Evolutionary conservation across 1,140 invertebrate species (phyloP).

Genomic region (Drosophila lini): DNA sequence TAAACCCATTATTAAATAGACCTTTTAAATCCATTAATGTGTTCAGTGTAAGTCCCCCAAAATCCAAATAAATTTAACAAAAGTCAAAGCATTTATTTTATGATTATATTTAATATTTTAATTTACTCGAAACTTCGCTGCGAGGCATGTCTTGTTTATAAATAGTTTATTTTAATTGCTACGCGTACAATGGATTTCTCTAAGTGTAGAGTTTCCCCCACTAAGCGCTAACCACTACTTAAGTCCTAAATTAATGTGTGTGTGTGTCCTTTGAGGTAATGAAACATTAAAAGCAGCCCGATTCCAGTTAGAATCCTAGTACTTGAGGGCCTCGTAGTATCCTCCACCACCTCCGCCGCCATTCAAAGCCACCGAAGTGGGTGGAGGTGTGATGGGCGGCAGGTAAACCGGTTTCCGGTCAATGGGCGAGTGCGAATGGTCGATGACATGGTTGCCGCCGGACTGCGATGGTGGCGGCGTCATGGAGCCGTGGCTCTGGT

Average conservation of each 20-base stretch:
- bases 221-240: constrained; percentile 60
- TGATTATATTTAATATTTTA: constrained; percentile 10
- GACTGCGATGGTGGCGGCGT: constrained; percentile 72
- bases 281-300: constrained; percentile 3
- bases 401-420: constrained; percentile 80
- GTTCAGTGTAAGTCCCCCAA: background rate
- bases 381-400: constrained; percentile 72
- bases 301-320: constrained; percentile 17
- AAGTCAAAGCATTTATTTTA: background rate
- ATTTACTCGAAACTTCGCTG: constrained; percentile 9
- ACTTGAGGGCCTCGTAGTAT: constrained; percentile 79
- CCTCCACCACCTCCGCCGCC: constrained; percentile 36
- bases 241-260: constrained; percentile 41
- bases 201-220: constrained; percentile 20
- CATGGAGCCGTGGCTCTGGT: constrained; percentile 65
- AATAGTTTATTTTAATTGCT: constrained; percentile 42
- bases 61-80: background rate
- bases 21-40: background rate
- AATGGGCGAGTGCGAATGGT: constrained; percentile 56
- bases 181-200: constrained; percentile 33
- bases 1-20: too few relatives aligned
- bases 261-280: constrained; percentile 72
- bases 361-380: constrained; percentile 53
- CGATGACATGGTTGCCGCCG: constrained; percentile 67
- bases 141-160: constrained; percentile 41